Evolutionary conservation across 2,888 invertebrate genomes (phyloP).

Genomic region (Epirrhoe tristata): DNA sequence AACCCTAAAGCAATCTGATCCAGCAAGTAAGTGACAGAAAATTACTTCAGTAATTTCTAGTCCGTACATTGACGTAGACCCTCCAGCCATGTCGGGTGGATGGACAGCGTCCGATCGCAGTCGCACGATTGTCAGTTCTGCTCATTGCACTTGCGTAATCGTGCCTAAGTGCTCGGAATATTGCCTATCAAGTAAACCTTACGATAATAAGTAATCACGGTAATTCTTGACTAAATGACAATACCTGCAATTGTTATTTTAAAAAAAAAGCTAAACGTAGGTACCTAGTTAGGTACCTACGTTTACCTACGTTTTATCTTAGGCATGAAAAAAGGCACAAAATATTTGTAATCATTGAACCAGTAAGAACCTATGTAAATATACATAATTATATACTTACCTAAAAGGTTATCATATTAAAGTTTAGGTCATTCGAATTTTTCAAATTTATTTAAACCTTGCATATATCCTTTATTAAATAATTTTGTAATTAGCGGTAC

Average conservation of each 20-base stretch:
- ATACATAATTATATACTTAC: too few species aligned
- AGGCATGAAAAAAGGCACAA: too few species aligned
- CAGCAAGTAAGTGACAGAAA: slow-evolving; percentile 7
- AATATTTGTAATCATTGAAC: too few species aligned
- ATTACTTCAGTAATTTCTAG: slow-evolving; percentile 38
- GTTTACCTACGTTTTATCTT: too few species aligned
- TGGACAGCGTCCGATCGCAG: slow-evolving; percentile 57
- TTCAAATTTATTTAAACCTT: too few species aligned
- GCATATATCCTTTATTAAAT: too few species aligned
- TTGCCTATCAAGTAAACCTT: slow-evolving; percentile 37
- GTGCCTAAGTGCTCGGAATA: slow-evolving; percentile 37
- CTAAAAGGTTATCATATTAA: too few species aligned
- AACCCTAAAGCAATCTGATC: neutral
- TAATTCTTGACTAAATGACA: slow-evolving; percentile 17
- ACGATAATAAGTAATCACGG: slow-evolving; percentile 25
- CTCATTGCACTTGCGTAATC: slow-evolving; percentile 71
- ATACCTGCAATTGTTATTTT: slow-evolving; percentile 13
- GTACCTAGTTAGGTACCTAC: too few species aligned
- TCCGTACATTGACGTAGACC: slow-evolving; percentile 43
- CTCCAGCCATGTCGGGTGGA: slow-evolving; percentile 49
- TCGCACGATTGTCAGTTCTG: slow-evolving; percentile 68
- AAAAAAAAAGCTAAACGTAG: neutral
- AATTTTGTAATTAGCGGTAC: too few species aligned
- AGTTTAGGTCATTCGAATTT: too few species aligned
- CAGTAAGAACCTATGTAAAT: too few species aligned